phyloP scores from a whole-genome alignment of 2,888 invertebrate genomes.

The Cheilosia vernalis region DNA sequence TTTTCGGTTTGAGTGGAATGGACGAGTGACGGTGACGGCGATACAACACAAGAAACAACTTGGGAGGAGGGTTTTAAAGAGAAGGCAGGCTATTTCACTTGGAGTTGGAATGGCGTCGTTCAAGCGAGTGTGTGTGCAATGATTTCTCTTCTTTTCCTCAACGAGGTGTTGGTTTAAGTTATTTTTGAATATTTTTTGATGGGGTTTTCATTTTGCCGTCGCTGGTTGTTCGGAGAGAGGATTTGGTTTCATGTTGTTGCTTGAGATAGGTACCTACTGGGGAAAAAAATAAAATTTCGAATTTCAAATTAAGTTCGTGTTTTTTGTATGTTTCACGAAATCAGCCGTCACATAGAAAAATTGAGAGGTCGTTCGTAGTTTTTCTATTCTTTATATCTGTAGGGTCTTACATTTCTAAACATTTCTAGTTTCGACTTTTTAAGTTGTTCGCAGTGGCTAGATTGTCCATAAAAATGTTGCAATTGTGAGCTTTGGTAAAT shows the following conservation, averaged over 20 bases:
- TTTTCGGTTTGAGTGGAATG: constrained; percentile 39
- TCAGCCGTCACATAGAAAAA: no score
- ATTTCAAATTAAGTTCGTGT: no score
- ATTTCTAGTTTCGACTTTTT: no score
- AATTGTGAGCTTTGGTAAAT: no score
- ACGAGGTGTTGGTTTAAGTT: not conserved
- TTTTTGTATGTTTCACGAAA: no score
- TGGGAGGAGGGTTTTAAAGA: constrained; percentile 62
- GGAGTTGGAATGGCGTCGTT: constrained; percentile 13
- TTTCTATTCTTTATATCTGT: no score
- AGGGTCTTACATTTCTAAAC: no score
- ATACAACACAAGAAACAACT: constrained; percentile 6
- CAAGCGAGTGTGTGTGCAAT: not conserved
- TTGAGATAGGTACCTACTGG: no score
- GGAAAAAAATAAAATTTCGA: no score
- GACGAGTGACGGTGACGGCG: constrained; percentile 18
- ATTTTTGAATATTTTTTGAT: not conserved
- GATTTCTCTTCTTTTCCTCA: constrained; percentile 14
- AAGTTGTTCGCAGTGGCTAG: no score
- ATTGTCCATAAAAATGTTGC: no score
- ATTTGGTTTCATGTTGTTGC: not conserved
- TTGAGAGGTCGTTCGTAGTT: no score
- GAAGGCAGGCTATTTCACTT: constrained; percentile 39
- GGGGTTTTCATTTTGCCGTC: constrained; percentile 49
- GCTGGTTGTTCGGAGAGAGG: constrained; percentile 1